These are phyloP conservation scores for Cyprinodon diabolis DNA, from an alignment of 2,797 vertebrate species.

Conservation along the genomic window DNA sequence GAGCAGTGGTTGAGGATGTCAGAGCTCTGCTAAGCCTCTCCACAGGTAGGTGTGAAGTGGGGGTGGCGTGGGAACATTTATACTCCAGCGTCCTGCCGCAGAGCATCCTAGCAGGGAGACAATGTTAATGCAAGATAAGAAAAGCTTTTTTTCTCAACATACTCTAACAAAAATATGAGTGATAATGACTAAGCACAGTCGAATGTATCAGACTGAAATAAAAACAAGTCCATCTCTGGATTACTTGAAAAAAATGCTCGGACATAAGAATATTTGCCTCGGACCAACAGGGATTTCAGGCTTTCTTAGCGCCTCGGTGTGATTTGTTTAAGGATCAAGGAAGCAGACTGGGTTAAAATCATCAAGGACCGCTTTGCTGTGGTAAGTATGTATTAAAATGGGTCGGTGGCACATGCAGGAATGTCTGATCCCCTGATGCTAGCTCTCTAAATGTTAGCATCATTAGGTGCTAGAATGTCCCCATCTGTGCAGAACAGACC, in stretches of 20 bases:
- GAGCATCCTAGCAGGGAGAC: too few species aligned
- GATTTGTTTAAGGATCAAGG: background rate
- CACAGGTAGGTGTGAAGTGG: background rate
- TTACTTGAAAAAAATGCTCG: background rate
- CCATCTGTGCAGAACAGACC: too few species aligned
- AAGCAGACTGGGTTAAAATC: background rate
- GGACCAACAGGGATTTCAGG: background rate
- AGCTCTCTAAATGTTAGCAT: background rate
- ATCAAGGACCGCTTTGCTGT: background rate
- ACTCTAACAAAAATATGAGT: too few species aligned
- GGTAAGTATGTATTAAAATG: background rate
- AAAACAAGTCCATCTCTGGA: too few species aligned
- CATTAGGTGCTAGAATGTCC: too few species aligned
- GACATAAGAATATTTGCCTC: background rate
- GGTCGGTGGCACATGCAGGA: background rate
- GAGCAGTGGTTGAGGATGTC: background rate
- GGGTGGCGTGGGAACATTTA: too few species aligned
- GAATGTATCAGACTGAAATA: background rate
- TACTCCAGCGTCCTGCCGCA: too few species aligned
- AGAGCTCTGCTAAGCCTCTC: background rate
- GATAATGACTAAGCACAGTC: background rate
- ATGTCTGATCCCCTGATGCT: background rate
- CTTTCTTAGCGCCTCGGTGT: background rate
- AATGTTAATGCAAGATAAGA: too few species aligned
- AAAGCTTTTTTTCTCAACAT: too few species aligned